A percentile compares a stretch with the other conserved stretches of the same genome.
Conservation (phyloP, 2,888 invertebrate species). For the Steinernema carpocapsae region DNA sequence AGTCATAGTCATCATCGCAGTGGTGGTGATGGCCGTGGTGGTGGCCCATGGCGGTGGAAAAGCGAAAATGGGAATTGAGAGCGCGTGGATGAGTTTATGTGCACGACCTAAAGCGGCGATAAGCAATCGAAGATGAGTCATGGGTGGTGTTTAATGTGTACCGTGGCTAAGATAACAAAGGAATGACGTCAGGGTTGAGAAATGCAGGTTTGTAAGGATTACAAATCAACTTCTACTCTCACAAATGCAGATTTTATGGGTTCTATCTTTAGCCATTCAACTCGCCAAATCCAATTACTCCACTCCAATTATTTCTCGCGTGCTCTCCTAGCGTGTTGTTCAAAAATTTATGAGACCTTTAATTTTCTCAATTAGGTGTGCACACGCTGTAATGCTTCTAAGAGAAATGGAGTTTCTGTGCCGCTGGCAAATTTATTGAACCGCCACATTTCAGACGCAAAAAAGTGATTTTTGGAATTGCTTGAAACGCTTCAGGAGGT, state of each 20-base stretch:
- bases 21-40: constrained; percentile 25
- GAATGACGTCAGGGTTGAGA: not conserved
- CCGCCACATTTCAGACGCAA: no score
- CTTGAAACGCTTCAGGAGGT: no score
- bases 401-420: no score
- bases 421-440: no score
- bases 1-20: constrained; percentile 15
- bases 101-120: not conserved
- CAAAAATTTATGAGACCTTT: not conserved
- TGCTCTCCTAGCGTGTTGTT: not conserved
- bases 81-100: not conserved
- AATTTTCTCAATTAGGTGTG: no score
- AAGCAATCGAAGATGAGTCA: constrained; percentile 23
- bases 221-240: not conserved
- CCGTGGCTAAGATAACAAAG: not conserved
- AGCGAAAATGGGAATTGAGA: not conserved
- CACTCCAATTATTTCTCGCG: not conserved
- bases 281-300: not conserved
- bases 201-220: not conserved
- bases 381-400: no score
- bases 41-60: constrained; percentile 18
- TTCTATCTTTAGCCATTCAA: not conserved
- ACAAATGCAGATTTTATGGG: no score
- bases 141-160: not conserved
- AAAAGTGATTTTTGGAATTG: no score